Conservation (phyloP, 1,140 invertebrate genomes). For the Rhagoletis pomonella region DNA sequence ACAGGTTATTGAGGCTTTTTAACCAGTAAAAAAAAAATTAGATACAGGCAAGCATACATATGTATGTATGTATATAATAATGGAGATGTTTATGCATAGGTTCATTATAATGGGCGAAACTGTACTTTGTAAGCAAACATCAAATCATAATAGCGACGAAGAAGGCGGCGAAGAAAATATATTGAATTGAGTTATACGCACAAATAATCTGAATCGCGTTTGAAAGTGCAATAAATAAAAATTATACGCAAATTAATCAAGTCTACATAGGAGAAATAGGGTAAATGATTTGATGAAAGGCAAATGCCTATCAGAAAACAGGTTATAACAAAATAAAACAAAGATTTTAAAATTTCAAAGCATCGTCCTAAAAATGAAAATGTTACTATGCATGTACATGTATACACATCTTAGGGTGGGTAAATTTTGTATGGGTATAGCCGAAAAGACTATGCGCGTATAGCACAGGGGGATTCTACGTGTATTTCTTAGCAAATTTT, state of each 20-base stretch:
- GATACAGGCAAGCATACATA: no score
- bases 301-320: not conserved
- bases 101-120: not conserved
- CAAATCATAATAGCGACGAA: not conserved
- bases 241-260: constrained; percentile 38
- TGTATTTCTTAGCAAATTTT: not conserved
- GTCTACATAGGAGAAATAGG: no score
- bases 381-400: not conserved
- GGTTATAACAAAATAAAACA: not conserved
- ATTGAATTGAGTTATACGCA: not conserved
- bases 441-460: no score
- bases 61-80: not conserved
- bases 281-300: no score
- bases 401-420: no score
- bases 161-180: not conserved
- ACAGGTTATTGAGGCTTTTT: not conserved
- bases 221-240: constrained; percentile 45
- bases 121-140: not conserved
- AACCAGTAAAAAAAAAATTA: constrained; percentile 1
- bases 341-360: not conserved
- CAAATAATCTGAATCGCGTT: constrained; percentile 23
- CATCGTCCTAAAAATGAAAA: constrained; percentile 34
- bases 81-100: not conserved
- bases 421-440: no score
- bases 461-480: no score